Evolutionary conservation across 2,888 invertebrate genomes (phyloP).

Genomic region (Drosophila infuscata): DNA sequence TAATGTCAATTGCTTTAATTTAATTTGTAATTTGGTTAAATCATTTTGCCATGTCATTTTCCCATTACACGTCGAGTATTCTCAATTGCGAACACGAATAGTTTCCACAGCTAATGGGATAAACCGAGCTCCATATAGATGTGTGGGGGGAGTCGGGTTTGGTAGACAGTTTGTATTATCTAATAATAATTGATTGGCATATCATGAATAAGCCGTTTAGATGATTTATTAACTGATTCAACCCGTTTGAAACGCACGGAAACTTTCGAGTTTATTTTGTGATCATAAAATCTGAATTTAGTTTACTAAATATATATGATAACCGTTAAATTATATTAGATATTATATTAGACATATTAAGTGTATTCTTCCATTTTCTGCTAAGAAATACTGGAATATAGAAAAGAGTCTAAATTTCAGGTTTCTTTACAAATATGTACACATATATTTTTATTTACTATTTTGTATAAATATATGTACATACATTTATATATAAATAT

Average conservation of each 20-base stretch:
- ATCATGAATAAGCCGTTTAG: conserved; percentile 13
- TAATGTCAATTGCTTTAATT: conserved; percentile 24
- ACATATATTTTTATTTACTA: neutral
- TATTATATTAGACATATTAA: neutral
- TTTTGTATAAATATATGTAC: neutral
- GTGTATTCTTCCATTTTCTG: neutral
- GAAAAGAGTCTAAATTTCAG: neutral
- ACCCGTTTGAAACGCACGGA: conserved; percentile 26
- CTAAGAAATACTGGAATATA: neutral
- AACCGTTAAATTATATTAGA: too few relatives aligned
- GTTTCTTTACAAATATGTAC: neutral
- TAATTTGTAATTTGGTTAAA: conserved; percentile 33
- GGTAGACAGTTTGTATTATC: neutral
- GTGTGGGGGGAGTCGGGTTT: neutral
- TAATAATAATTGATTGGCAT: conserved; percentile 22
- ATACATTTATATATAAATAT: neutral
- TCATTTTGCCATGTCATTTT: conserved; percentile 25
- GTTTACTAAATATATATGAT: neutral
- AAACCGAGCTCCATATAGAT: neutral
- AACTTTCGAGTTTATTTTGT: conserved; percentile 21
- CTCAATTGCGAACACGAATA: conserved; percentile 16
- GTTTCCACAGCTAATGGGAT: conserved; percentile 3
- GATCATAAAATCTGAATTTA: neutral
- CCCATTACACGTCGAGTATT: conserved; percentile 20
- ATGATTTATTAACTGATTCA: conserved; percentile 21